Conservation (phyloP, 2,113 vertebrate species). For the Hemibagrus wyckioides region DNA sequence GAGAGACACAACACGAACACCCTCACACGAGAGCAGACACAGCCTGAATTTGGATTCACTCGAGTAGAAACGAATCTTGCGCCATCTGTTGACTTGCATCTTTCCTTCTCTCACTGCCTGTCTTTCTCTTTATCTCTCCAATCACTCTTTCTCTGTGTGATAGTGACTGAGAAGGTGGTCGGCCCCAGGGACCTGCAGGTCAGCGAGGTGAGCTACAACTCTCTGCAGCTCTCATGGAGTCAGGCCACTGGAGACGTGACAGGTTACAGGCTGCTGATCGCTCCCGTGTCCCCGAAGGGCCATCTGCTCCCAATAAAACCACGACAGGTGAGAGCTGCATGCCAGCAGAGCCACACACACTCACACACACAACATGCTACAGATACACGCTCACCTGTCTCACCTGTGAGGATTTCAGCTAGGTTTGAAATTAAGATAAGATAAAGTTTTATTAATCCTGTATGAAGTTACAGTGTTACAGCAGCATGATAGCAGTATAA, state of each 20-base stretch:
- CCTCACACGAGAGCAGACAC: background rate
- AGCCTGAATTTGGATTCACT: background rate
- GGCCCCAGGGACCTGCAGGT: slow-evolving; percentile 78
- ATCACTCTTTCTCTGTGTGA: background rate
- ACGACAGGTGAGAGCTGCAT: slow-evolving; percentile 69
- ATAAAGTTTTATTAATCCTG: background rate
- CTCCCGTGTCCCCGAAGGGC: slow-evolving; percentile 65
- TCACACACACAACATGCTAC: background rate
- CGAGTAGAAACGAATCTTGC: background rate
- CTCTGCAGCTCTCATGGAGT: slow-evolving; percentile 80
- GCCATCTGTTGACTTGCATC: background rate
- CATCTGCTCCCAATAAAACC: slow-evolving; percentile 57
- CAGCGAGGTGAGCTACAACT: slow-evolving; percentile 76
- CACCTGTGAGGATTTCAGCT: too few relatives aligned
- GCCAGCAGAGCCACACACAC: background rate
- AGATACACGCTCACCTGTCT: background rate
- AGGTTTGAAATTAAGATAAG: background rate
- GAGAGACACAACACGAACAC: background rate
- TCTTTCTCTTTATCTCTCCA: background rate
- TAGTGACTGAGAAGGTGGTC: slow-evolving; percentile 69
- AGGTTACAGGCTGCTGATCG: slow-evolving; percentile 73
- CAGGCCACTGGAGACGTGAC: slow-evolving; percentile 80
- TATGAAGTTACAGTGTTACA: background rate
- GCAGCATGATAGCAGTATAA: background rate
- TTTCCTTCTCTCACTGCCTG: background rate